phyloP scores from a whole-genome alignment of 1,140 invertebrate genomes.

The Brachionus rubens region DNA sequence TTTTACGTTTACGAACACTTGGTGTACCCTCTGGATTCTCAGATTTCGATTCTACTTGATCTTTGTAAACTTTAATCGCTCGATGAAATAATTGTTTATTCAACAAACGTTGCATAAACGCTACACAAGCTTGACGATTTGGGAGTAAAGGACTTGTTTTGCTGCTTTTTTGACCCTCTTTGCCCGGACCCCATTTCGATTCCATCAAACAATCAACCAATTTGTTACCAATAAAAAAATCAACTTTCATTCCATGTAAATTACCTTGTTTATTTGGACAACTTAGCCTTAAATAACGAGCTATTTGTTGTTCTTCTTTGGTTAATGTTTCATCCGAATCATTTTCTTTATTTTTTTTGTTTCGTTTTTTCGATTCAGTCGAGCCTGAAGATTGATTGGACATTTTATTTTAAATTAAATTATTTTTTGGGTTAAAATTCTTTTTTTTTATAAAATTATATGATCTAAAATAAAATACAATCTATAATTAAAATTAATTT shows the following conservation, averaged over 20 bases:
- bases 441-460: too few species aligned
- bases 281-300: slow-evolving; percentile 7
- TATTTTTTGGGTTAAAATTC: not conserved
- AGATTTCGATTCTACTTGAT: slow-evolving; percentile 51
- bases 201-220: slow-evolving; percentile 85
- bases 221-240: slow-evolving; percentile 89
- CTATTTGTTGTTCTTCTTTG: slow-evolving; percentile 44
- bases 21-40: not conserved
- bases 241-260: slow-evolving; percentile 88
- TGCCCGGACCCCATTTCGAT: slow-evolving; percentile 78
- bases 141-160: not conserved
- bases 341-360: not conserved
- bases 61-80: slow-evolving; percentile 65
- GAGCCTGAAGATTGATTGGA: not conserved
- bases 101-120: slow-evolving; percentile 67
- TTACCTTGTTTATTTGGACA: slow-evolving; percentile 84
- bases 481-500: too few species aligned
- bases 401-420: not conserved
- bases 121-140: slow-evolving; percentile 25
- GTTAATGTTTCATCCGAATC: not conserved
- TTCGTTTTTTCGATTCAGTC: slow-evolving; percentile 24
- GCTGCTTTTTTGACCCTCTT: slow-evolving; percentile 69
- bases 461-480: too few species aligned
- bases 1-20: slow-evolving; percentile 24
- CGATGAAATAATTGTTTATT: slow-evolving; percentile 90